These are phyloP conservation scores for Chironomus riparius DNA, from an alignment of 2,888 invertebrate species.

Conservation along the genomic window DNA sequence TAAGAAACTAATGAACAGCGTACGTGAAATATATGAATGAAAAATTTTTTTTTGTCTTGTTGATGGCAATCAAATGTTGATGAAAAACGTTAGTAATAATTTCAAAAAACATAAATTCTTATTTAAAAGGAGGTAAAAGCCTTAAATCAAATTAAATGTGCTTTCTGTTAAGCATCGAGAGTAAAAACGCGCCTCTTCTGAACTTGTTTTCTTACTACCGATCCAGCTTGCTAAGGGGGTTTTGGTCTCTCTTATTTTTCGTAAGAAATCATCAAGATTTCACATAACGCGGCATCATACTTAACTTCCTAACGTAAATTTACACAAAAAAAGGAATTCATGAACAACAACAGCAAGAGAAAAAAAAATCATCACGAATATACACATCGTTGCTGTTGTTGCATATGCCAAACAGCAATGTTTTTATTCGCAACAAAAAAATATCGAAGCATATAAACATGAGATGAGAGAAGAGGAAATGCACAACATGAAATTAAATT, in stretches of 20 bases:
- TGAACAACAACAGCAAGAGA: background rate
- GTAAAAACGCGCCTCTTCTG: background rate
- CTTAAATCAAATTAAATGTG: background rate
- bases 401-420: background rate
- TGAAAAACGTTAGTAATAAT: background rate
- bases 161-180: background rate
- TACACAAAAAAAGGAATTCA: background rate
- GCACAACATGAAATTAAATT: conserved; percentile 21
- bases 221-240: background rate
- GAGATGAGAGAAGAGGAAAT: conserved; percentile 11
- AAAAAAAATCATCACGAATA: background rate
- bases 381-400: background rate
- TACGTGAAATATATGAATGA: too few relatives aligned
- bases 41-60: background rate
- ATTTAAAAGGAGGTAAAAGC: too few relatives aligned
- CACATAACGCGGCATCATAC: background rate
- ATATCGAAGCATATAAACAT: background rate
- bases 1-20: background rate
- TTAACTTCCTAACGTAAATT: background rate
- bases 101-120: background rate
- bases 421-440: background rate
- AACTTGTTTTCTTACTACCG: background rate
- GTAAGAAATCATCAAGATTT: background rate
- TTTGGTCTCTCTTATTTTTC: background rate
- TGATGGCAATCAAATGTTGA: background rate